phyloP scores from a whole-genome alignment of 2,113 vertebrate species.

The Rhineura floridana region DNA sequence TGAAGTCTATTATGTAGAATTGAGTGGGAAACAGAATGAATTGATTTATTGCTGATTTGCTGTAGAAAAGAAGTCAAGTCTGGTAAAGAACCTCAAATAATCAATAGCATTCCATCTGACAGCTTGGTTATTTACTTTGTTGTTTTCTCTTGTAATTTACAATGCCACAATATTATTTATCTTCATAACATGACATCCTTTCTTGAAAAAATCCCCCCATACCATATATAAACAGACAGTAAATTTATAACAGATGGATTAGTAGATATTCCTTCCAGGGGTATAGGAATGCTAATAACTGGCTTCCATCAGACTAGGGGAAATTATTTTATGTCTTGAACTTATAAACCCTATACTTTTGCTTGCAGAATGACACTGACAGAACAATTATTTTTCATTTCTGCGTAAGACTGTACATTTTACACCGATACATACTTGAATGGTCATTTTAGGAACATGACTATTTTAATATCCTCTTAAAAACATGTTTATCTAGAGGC shows the following conservation, averaged over 20 bases:
- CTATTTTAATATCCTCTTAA: not conserved
- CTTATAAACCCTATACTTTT: conserved; percentile 15
- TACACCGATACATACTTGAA: not conserved
- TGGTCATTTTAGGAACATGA: not conserved
- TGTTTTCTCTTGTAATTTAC: not conserved
- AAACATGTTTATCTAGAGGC: not conserved
- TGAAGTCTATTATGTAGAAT: not conserved
- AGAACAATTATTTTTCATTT: conserved; percentile 15
- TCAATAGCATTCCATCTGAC: conserved; percentile 12
- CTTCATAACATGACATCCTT: conserved; percentile 9
- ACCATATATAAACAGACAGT: not conserved
- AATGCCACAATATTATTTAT: not conserved
- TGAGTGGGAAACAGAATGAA: not conserved
- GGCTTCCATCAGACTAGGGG: conserved; percentile 15
- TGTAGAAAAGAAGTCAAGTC: not conserved
- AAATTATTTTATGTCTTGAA: conserved; percentile 32
- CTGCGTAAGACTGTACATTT: not conserved
- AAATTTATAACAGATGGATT: conserved; percentile 39
- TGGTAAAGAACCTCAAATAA: conserved; percentile 12
- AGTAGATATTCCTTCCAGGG: conserved; percentile 8
- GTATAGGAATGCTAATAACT: conserved; percentile 26
- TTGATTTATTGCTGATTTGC: conserved; percentile 10
- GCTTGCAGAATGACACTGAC: conserved; percentile 7
- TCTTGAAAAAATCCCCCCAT: not conserved
- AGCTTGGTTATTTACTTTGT: not conserved